Percentiles rank a stretch among this genome's conserved stretches.
Evolutionary conservation across 2,797 vertebrate genomes (phyloP).

Genomic region (Sebastes nivosus): DNA sequence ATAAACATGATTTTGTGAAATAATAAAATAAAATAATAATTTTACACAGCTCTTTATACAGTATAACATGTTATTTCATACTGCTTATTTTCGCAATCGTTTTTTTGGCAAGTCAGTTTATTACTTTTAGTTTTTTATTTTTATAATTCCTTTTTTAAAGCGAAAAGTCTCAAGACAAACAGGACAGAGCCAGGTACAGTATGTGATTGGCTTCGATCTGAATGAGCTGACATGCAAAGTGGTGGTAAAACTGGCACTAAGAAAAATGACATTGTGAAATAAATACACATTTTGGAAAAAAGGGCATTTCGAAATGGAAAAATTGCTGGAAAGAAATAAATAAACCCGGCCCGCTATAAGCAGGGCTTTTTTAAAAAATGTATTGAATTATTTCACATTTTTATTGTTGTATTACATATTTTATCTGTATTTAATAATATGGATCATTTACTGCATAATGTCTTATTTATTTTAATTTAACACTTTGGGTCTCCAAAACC

Average conservation of each 20-base stretch:
- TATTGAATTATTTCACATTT: neutral
- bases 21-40: neutral
- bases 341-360: neutral
- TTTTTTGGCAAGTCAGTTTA: neutral
- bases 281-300: neutral
- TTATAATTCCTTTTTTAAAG: neutral
- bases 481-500: slow-evolving; percentile 11
- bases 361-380: neutral
- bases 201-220: neutral
- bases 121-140: neutral
- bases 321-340: neutral
- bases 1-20: neutral
- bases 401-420: neutral
- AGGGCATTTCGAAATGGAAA: neutral
- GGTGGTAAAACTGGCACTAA: neutral
- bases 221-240: neutral
- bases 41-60: neutral
- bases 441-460: neutral
- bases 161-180: neutral
- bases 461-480: slow-evolving; percentile 9
- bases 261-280: neutral
- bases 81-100: neutral
- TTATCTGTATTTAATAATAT: neutral
- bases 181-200: neutral
- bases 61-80: neutral